Conservation (phyloP, 2,888 invertebrate species). For the Agriopis aurantiaria region DNA sequence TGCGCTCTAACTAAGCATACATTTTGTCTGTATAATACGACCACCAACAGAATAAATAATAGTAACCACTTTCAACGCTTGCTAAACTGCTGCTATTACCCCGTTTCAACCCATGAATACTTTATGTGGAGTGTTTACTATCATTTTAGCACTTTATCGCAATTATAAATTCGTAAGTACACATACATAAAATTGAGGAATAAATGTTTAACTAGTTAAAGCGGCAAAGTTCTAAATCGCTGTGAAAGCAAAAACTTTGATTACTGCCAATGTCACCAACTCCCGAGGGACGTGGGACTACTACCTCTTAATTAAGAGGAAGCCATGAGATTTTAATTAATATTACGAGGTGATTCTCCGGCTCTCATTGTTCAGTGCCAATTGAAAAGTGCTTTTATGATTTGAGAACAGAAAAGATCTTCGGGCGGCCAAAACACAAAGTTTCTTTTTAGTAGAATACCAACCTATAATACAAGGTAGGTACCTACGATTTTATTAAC, state of each 20-base stretch:
- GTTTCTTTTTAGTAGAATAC: too few species aligned
- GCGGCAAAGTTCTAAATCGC: slow-evolving; percentile 5
- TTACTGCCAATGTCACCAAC: slow-evolving; percentile 64
- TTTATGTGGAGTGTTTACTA: slow-evolving; percentile 59
- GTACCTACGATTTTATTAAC: too few species aligned
- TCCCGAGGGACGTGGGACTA: slow-evolving; percentile 74
- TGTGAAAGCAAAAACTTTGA: background rate
- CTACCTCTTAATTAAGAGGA: slow-evolving; percentile 82
- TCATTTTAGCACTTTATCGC: slow-evolving; percentile 7
- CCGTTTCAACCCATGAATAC: slow-evolving; percentile 75
- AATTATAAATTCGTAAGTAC: background rate
- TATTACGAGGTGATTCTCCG: slow-evolving; percentile 66
- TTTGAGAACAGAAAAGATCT: background rate
- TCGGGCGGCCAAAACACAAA: too few species aligned
- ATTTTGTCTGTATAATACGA: slow-evolving; percentile 28
- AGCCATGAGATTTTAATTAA: slow-evolving; percentile 80
- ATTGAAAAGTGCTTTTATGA: slow-evolving; percentile 55
- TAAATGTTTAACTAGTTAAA: background rate
- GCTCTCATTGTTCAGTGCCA: slow-evolving; percentile 61
- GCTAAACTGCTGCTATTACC: slow-evolving; percentile 79
- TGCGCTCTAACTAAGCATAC: slow-evolving; percentile 5
- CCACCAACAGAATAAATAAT: slow-evolving; percentile 38
- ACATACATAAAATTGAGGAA: background rate
- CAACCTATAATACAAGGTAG: too few species aligned
- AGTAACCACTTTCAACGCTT: slow-evolving; percentile 34